Evolutionary conservation across 2,797 vertebrate species (phyloP).

Genomic region (Pseudochirops cupreus): DNA sequence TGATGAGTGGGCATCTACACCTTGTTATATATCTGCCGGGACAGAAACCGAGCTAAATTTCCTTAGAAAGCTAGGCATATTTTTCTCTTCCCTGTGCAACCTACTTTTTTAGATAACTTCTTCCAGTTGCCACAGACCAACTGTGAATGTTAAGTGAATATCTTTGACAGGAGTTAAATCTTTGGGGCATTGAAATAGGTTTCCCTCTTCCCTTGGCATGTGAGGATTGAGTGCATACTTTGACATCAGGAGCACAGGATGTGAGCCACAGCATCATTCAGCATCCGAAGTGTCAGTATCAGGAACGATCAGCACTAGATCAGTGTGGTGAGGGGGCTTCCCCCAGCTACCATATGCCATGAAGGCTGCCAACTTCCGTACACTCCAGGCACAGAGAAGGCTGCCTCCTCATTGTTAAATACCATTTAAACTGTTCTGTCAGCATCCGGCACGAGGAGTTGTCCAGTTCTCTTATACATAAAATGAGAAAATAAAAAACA

Average conservation of each 20-base stretch:
- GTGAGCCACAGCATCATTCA: slow-evolving; percentile 85
- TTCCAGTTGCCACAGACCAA: slow-evolving; percentile 83
- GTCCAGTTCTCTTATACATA: slow-evolving; percentile 74
- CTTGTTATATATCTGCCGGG: slow-evolving; percentile 37
- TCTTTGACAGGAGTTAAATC: slow-evolving; percentile 87
- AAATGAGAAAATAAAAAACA: slow-evolving; percentile 75
- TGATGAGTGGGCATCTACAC: slow-evolving; percentile 35
- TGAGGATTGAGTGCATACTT: slow-evolving; percentile 85
- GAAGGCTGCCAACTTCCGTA: slow-evolving; percentile 79
- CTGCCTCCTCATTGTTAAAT: slow-evolving; percentile 83
- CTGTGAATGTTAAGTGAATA: slow-evolving; percentile 85
- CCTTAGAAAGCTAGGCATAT: slow-evolving; percentile 74
- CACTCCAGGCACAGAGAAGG: slow-evolving; percentile 75
- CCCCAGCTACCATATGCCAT: slow-evolving; percentile 76
- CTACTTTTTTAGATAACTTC: slow-evolving; percentile 75
- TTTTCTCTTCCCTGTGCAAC: slow-evolving; percentile 62
- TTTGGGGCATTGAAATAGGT: slow-evolving; percentile 88
- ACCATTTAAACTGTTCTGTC: slow-evolving; percentile 82
- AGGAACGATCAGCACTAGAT: slow-evolving; percentile 84
- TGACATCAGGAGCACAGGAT: slow-evolving; percentile 86
- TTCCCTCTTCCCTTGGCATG: slow-evolving; percentile 86
- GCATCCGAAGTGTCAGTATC: slow-evolving; percentile 84
- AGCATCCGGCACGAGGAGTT: slow-evolving; percentile 68
- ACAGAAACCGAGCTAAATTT: slow-evolving; percentile 63
- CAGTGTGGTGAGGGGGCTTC: slow-evolving; percentile 83